Percentiles rank a stretch among this genome's conserved stretches.
phyloP scores from a whole-genome alignment of 2,888 invertebrate genomes.

The Lysandra coridon region DNA sequence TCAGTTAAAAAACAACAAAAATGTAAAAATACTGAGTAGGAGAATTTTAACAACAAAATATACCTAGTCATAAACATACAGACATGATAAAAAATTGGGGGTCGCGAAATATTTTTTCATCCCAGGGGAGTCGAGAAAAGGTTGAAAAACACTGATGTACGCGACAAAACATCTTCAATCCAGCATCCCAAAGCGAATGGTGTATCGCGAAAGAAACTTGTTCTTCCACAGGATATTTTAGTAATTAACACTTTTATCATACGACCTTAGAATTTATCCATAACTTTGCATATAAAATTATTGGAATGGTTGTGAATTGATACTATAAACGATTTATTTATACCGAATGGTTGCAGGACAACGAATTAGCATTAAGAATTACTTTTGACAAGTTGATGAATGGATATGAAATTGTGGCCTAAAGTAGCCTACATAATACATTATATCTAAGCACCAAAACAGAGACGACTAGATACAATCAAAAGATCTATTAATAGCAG shows the following conservation, averaged over 20 bases:
- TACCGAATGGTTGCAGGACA: neutral
- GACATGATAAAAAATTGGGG: too few relatives aligned
- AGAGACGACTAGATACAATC: neutral
- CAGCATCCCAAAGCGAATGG: neutral
- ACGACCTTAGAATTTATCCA: conserved; percentile 1
- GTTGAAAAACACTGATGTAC: too few relatives aligned
- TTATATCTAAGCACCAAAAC: neutral
- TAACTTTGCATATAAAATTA: conserved; percentile 2
- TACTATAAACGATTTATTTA: neutral
- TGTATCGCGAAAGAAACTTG: neutral
- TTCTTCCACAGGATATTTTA: neutral
- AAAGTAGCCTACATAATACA: neutral
- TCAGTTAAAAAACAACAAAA: too few relatives aligned
- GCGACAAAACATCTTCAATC: conserved; percentile 1
- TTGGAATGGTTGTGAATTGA: neutral
- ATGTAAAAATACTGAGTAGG: too few relatives aligned
- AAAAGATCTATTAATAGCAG: neutral
- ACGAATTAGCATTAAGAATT: neutral
- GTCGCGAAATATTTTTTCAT: too few relatives aligned
- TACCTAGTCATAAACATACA: too few relatives aligned
- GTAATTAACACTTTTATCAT: neutral
- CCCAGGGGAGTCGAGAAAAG: too few relatives aligned
- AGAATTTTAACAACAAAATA: too few relatives aligned
- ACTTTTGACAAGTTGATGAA: neutral
- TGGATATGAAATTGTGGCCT: neutral